phyloP scores from a whole-genome alignment of 1,140 invertebrate genomes.

The Antheraea mylitta region DNA sequence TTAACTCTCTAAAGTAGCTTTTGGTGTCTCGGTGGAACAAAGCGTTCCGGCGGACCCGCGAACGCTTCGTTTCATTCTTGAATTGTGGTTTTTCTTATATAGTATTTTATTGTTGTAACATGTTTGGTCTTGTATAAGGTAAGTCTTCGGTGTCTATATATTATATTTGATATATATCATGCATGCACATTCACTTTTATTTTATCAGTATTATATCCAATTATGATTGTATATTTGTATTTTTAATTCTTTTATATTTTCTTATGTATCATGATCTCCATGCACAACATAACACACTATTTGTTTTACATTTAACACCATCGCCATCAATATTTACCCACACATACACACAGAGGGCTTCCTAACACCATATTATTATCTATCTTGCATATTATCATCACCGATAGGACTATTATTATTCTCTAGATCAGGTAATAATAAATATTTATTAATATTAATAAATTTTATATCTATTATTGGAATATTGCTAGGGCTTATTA shows the following conservation, averaged over 20 bases:
- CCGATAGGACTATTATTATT: constrained; percentile 24
- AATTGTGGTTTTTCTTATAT: constrained; percentile 49
- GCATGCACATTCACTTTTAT: constrained; percentile 57
- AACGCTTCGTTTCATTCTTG: constrained; percentile 63
- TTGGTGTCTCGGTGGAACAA: constrained; percentile 61
- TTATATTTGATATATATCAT: constrained; percentile 54
- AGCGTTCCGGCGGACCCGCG: constrained; percentile 37
- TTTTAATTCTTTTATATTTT: constrained; percentile 30
- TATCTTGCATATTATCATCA: constrained; percentile 35
- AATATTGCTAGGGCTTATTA: constrained; percentile 49
- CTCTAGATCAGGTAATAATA: constrained; percentile 19
- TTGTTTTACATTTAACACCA: constrained; percentile 36
- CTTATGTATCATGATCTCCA: constrained; percentile 63
- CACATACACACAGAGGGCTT: constrained; percentile 31
- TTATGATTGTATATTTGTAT: constrained; percentile 44
- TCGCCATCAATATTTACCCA: constrained; percentile 29
- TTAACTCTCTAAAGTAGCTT: constrained; percentile 53
- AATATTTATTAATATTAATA: constrained; percentile 38
- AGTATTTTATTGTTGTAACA: constrained; percentile 42
- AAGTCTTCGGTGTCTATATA: constrained; percentile 63
- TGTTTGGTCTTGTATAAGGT: constrained; percentile 51
- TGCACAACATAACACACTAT: constrained; percentile 62
- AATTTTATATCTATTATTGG: constrained; percentile 20
- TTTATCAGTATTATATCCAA: constrained; percentile 42
- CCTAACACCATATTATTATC: constrained; percentile 41